A percentile compares a stretch with the other conserved stretches of the same genome.
Conservation (phyloP, 2,888 invertebrate species). For the Elaeidobius kamerunicus region DNA sequence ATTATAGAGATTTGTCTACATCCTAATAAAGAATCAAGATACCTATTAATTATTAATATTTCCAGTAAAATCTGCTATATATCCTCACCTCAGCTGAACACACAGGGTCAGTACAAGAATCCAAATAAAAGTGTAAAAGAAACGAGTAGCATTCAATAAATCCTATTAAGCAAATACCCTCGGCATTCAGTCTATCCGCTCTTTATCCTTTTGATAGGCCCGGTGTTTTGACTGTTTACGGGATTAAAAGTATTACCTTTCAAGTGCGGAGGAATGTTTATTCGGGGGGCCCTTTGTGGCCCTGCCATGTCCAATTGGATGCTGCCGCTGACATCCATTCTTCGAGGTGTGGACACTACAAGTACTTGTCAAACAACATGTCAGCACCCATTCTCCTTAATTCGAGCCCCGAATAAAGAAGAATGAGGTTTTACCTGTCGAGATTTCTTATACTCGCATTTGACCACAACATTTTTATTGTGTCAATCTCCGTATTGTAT, state of each 20-base stretch:
- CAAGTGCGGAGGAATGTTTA: constrained; percentile 30
- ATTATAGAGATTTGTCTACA: too few species aligned
- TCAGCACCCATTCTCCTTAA: constrained; percentile 37
- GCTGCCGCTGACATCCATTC: constrained; percentile 47
- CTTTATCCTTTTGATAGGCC: constrained; percentile 26
- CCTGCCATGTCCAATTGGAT: constrained; percentile 45
- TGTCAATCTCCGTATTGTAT: constrained; percentile 18
- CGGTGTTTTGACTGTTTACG: constrained; percentile 32
- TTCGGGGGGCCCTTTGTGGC: constrained; percentile 39
- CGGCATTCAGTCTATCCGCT: too few species aligned
- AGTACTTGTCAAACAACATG: constrained; percentile 49
- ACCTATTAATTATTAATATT: too few species aligned
- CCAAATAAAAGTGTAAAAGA: too few species aligned
- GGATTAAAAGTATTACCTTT: constrained; percentile 34
- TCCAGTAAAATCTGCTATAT: too few species aligned
- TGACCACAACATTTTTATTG: constrained; percentile 24
- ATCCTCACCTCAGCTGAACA: too few species aligned
- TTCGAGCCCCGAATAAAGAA: constrained; percentile 18
- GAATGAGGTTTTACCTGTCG: constrained; percentile 23
- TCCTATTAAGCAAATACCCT: constrained; percentile 30
- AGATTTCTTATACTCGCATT: constrained; percentile 16
- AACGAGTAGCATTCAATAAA: constrained; percentile 14
- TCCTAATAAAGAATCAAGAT: too few species aligned
- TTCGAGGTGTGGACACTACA: constrained; percentile 47
- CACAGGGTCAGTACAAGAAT: constrained; percentile 9